Evolutionary conservation across 2,797 vertebrate species (phyloP).

Genomic region (Acropternis orthonyx): DNA sequence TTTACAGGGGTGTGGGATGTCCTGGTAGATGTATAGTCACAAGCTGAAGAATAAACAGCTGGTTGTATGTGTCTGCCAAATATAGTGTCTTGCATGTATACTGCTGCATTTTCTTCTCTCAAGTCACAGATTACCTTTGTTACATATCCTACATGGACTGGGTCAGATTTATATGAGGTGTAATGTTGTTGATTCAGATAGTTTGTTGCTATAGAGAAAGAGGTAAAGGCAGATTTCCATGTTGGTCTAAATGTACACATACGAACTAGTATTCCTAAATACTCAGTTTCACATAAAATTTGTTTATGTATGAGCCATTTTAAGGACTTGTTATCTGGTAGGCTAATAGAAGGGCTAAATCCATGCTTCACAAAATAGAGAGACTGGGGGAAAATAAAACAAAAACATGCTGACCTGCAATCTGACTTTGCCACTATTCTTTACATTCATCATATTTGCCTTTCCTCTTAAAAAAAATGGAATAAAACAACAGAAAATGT

Average conservation of each 20-base stretch:
- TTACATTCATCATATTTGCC: slow-evolving; percentile 1
- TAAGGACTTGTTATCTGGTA: background rate
- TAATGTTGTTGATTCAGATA: background rate
- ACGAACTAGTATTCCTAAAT: background rate
- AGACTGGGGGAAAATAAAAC: background rate
- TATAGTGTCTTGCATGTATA: background rate
- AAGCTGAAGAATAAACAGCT: slow-evolving; percentile 61
- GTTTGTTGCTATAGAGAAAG: slow-evolving; percentile 1
- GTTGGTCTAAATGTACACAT: background rate
- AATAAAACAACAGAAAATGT: background rate
- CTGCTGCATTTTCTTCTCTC: slow-evolving; percentile 15
- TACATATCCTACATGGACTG: background rate
- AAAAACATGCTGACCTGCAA: background rate
- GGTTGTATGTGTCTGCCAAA: slow-evolving; percentile 26
- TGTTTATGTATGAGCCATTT: background rate
- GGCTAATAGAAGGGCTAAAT: background rate
- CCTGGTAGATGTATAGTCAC: slow-evolving; percentile 34
- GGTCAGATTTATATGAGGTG: background rate
- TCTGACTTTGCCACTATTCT: background rate
- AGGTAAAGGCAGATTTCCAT: background rate
- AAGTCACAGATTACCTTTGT: background rate
- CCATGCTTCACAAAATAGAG: background rate
- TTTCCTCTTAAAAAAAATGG: background rate
- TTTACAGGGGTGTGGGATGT: background rate
- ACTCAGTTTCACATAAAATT: background rate